phyloP scores from a whole-genome alignment of 1,140 invertebrate genomes.

The Triops cancriformis region DNA sequence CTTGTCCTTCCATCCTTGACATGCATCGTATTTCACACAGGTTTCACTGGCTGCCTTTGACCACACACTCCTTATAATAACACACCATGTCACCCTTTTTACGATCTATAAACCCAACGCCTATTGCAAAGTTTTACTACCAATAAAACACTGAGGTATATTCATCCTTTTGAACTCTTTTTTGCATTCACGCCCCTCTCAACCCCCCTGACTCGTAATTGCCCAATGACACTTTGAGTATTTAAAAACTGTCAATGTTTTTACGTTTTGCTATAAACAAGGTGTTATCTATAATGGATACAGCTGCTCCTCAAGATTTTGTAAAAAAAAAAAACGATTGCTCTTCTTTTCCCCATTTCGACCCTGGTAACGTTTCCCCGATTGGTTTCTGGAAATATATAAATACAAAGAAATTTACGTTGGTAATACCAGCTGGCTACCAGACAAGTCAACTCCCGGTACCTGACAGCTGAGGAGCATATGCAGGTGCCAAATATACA shows the following conservation, averaged over 20 bases:
- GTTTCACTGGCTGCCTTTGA: background rate
- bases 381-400: background rate
- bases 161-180: background rate
- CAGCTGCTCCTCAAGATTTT: background rate
- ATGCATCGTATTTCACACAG: background rate
- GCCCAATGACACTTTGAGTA: constrained; percentile 7
- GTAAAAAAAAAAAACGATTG: background rate
- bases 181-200: background rate
- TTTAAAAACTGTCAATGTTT: constrained; percentile 6
- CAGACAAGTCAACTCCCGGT: background rate
- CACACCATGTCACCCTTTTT: background rate
- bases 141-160: constrained; percentile 14
- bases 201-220: background rate
- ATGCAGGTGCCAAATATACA: background rate
- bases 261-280: background rate
- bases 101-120: background rate
- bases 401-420: background rate
- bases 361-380: background rate
- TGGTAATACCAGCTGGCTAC: background rate
- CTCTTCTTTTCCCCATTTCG: background rate
- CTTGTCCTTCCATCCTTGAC: background rate
- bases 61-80: background rate
- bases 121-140: constrained; percentile 12
- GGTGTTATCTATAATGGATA: background rate
- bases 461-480: constrained; percentile 9